These are phyloP conservation scores for Pachliopta kotzebuea DNA, from an alignment of 2,888 invertebrate species.

Conservation along the genomic window DNA sequence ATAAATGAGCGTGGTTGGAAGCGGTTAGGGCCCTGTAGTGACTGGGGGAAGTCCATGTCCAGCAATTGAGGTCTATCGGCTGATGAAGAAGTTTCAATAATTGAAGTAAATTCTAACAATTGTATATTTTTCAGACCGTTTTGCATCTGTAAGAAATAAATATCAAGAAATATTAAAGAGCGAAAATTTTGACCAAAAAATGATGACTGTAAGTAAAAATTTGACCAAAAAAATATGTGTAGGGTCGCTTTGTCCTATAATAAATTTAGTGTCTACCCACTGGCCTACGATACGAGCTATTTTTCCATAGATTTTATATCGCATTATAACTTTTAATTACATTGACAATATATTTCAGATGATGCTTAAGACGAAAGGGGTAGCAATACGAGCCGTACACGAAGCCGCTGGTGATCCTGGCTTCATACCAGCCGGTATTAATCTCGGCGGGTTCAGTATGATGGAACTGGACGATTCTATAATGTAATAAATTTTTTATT, in stretches of 20 bases:
- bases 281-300: neutral
- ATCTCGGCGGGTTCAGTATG: conserved; percentile 60
- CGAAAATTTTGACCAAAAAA: conserved; percentile 42
- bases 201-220: conserved; percentile 44
- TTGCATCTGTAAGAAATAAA: conserved; percentile 34
- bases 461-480: conserved; percentile 50
- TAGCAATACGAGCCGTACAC: conserved; percentile 44
- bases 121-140: conserved; percentile 43
- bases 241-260: neutral
- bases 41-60: too few relatives aligned
- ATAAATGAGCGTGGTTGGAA: too few relatives aligned
- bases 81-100: too few relatives aligned
- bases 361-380: conserved; percentile 43
- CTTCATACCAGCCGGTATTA: conserved; percentile 60
- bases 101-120: neutral
- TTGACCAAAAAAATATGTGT: neutral
- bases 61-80: too few relatives aligned
- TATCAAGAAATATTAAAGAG: conserved; percentile 38
- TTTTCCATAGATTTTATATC: too few relatives aligned
- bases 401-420: conserved; percentile 31
- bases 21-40: too few relatives aligned
- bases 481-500: conserved; percentile 42
- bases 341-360: conserved; percentile 37
- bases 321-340: neutral
- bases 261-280: neutral